Base-by-base conservation (phyloP, 1,140 invertebrate genomes). In the Zaprionus africanus region DNA sequence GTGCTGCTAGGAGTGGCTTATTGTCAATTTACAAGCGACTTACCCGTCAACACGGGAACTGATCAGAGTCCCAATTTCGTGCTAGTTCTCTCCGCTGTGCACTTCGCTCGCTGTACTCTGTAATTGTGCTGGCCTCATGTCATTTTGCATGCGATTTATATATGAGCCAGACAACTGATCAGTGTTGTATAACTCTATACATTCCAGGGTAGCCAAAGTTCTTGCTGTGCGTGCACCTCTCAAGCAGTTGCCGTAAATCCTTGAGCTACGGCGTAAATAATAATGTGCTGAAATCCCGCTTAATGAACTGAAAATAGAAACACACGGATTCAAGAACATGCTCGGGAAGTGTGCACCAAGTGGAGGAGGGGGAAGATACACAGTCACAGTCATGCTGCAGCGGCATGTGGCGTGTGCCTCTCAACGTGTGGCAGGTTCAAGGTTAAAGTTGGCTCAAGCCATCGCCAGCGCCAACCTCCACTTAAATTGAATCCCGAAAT, bases 251-350 rank as follows among this genome's bases (percentile, higher is more conserved):
- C 62, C 80, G 64, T 75, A 81, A 87, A 73, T 88, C 67, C 84
- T 78, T 61, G 57, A 28, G 69, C 78, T 59, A 64, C 64, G 67
- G 38, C 26, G 53, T 56, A 56, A 81, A 81, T 84, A 71, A 66
- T 76, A 87, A 87, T 68, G 78, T 73, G 77, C 66, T 78, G 70
- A 78, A 87, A 87, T 88, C 78, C 54, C 78, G 84, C 71, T 81
- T 87, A 87, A 84, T 88, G 83, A 88, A 84, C 77, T 87, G 84
- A 87, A 87, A 87, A 87, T 84, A 81, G 74, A 84, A 87, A 77
- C 67, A 87, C 34, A 41, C 34, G 31, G 17, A 51, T 46, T 58
- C 36, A 53, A 63, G 60, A 43, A 64, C 53, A 49, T 69, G 59
- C 36, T 71, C 54, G 15, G 26, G 66, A 53, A 82, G 70, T 67